Percentiles rank a stretch among this genome's conserved stretches.
phyloP scores from a whole-genome alignment of 2,113 vertebrate genomes.

The Capreolus pygargus region DNA sequence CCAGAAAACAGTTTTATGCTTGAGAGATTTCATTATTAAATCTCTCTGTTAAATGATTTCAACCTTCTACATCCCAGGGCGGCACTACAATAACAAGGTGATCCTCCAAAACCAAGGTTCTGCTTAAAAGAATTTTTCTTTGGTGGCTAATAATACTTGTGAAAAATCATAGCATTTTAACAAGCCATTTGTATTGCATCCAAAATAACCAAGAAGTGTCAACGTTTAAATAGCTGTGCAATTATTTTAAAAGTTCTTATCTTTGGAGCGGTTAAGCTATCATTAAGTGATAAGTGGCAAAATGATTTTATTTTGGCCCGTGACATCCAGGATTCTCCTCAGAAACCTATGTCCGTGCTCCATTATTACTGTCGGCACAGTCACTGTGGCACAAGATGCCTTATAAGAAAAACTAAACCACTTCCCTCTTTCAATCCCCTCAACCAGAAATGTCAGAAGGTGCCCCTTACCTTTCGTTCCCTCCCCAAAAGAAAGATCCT shows the following conservation, averaged over 20 bases:
- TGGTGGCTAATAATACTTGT: neutral
- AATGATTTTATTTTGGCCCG: neutral
- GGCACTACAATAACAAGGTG: neutral
- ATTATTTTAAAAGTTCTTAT: neutral
- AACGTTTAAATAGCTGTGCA: neutral
- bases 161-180: conserved; percentile 5
- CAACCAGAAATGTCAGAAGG: conserved; percentile 21
- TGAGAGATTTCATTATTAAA: neutral
- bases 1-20: neutral
- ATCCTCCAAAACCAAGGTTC: neutral
- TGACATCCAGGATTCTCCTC: neutral
- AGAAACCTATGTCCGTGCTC: neutral
- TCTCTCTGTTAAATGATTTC: neutral
- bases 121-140: neutral
- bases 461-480: neutral
- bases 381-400: neutral
- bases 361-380: neutral
- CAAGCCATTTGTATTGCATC: neutral
- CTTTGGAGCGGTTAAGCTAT: neutral
- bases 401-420: neutral
- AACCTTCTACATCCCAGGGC: neutral
- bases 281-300: neutral
- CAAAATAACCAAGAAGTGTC: neutral
- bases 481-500: neutral
- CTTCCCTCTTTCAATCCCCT: neutral